Evolutionary conservation across 1,140 invertebrate species (phyloP).

Genomic region (Ceratitis capitata): DNA sequence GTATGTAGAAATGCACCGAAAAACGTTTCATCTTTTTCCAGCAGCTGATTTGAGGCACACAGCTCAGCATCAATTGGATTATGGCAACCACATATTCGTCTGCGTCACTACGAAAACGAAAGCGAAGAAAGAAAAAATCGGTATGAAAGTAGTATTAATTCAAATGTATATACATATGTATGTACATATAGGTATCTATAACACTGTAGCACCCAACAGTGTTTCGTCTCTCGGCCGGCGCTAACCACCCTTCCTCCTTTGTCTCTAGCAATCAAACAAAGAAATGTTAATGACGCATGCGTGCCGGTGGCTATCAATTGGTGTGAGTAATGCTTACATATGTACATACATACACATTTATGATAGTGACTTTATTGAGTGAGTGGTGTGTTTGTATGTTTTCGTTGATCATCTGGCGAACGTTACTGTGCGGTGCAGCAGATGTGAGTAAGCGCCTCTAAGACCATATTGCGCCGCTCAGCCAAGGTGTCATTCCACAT

Average conservation of each 20-base stretch:
- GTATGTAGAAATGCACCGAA: no score
- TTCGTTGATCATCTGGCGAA: neutral
- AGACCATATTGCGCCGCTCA: neutral
- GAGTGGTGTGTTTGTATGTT: neutral
- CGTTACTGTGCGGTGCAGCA: slow-evolving; percentile 15
- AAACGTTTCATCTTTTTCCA: neutral
- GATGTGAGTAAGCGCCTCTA: neutral
- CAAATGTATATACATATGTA: no score
- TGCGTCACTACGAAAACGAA: neutral
- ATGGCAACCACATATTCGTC: neutral
- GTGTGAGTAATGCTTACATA: neutral
- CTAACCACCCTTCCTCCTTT: neutral
- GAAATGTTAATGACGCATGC: slow-evolving; percentile 3
- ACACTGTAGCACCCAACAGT: neutral
- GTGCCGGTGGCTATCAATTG: slow-evolving; percentile 9
- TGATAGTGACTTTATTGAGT: neutral
- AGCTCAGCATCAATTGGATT: neutral
- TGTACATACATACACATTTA: neutral
- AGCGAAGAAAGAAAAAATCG: no score
- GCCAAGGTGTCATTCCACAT: slow-evolving; percentile 6
- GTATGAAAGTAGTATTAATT: no score
- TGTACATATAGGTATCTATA: neutral
- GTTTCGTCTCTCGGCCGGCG: neutral
- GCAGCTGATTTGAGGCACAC: neutral
- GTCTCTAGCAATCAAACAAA: neutral